Conservation (phyloP, 2,888 invertebrate genomes). For the Dyspetes luteomarginatus region DNA sequence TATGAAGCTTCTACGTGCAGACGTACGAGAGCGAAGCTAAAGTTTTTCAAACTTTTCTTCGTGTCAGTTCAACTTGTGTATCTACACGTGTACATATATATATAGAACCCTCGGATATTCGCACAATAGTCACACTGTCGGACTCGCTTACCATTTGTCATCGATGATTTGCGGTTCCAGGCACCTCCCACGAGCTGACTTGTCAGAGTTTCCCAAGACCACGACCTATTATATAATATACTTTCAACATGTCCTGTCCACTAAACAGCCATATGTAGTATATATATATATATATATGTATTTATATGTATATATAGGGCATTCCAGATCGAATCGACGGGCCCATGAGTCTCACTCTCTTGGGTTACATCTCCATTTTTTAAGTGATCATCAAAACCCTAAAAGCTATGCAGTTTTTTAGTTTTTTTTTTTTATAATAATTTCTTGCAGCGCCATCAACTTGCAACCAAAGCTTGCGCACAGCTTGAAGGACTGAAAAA, state of each 20-base stretch:
- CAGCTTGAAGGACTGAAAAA: too few relatives aligned
- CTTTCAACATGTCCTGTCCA: constrained; percentile 21
- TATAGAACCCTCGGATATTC: constrained; percentile 11
- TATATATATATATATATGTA: neutral
- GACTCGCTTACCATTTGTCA: constrained; percentile 70
- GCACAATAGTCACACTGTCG: constrained; percentile 43
- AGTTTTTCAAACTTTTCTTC: constrained; percentile 45
- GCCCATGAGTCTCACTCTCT: too few relatives aligned
- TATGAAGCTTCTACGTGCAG: neutral
- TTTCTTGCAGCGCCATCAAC: too few relatives aligned
- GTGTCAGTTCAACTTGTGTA: constrained; percentile 17
- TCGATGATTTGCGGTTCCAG: constrained; percentile 71
- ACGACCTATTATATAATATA: constrained; percentile 12
- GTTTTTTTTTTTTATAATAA: too few relatives aligned
- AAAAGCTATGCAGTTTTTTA: too few relatives aligned
- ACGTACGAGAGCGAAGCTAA: constrained; percentile 7
- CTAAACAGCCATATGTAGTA: neutral
- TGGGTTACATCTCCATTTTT: too few relatives aligned
- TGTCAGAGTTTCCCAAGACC: constrained; percentile 42
- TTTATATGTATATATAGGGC: too few relatives aligned
- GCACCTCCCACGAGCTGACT: constrained; percentile 66
- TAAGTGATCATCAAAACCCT: too few relatives aligned
- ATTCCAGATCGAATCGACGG: too few relatives aligned
- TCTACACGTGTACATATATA: constrained; percentile 12
- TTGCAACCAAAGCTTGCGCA: too few relatives aligned